Base-by-base conservation (phyloP, 2,797 vertebrate genomes). In the Florisuga fusca region DNA sequence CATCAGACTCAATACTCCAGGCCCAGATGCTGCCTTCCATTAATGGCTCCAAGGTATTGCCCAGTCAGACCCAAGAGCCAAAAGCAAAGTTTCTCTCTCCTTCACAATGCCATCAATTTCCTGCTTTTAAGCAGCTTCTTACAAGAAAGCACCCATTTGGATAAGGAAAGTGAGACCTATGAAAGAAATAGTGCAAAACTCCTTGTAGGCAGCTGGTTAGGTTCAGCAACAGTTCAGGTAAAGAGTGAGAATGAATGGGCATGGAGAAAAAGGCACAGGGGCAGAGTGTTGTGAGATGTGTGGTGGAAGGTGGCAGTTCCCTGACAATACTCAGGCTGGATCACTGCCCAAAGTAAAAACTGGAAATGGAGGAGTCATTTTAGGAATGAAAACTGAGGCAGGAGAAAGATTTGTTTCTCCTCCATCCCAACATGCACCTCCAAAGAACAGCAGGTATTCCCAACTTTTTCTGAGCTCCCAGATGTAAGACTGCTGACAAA, bases 341-440 rank as follows among this genome's bases (percentile, higher is more conserved):
- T 10, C 45, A 61, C 10, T 3, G 15, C 26, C 64, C 46, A 53
- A 18, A 6, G 18, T 4, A 25, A 90, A 71, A 75, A 36, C 1
- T 8, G 26, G 16, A 66, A 38, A 34, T 0, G 6, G 4, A 78
- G 10, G 6, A 58, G 21, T 81, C 50, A 25, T 31, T 67, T 9
- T 0, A 3, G 58, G 48, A 72, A 54, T 55, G 20, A 46, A 87
- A 78, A 81, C 11, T 2, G 12, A 68, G 26, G 6, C 19, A 46
- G 51, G 22, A 81, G 17, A 50, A n/a, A n/a, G 6, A 63, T 26
- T 29, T 46, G 12, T 25, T 15, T 16, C 27, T 31, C 9, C 23
- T 29, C 2, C 19, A 2, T 6, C 25, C 7, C 18, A 15, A 36
- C 31, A 51, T 1, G 4, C 22, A 29, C 9, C 27, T 51, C 21